Base-by-base conservation (phyloP, 2,888 invertebrate species). In the Hedychridium roseum region DNA sequence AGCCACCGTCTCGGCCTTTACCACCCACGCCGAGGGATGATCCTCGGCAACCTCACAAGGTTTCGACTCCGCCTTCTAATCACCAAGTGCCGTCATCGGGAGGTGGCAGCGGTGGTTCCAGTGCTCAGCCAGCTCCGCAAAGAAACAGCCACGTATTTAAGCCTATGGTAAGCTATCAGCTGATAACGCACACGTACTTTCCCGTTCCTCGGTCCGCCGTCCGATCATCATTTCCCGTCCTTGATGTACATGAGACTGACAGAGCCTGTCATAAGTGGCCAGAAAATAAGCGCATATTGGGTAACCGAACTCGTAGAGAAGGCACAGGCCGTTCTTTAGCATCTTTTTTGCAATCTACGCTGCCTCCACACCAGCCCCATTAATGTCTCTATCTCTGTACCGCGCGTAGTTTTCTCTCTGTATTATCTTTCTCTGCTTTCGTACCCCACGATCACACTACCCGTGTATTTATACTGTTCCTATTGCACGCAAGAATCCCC, bases 121-220 rank as follows among this genome's bases (percentile, higher is more conserved):
- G 72, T 20, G 77, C 76, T 17, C 79, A 76, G 70, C 57, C 79
- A 63, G 90, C 89, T 37, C 90, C 88, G 55, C 92, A 92, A 74
- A 86, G 93, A 60, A 91, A 90, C 76, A 91, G 92, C 36, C 90
- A 91, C 78, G 86, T 91, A 74, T 93, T 92, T 81, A 93, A 92
- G 80, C 92, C 93, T 62, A 91, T 91, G 91, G 92, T 92, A 81
- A 76, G 85, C 69, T n/a, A n/a, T n/a, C n/a, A n/a, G n/a, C n/a
- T n/a, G n/a, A n/a, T n/a, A n/a, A n/a, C n/a, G n/a, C n/a, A n/a
- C n/a, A n/a, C n/a, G n/a, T n/a, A n/a, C n/a, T n/a, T n/a, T n/a
- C n/a, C n/a, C n/a, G n/a, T n/a, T n/a, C n/a, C n/a, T n/a, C n/a
- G n/a, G n/a, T n/a, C n/a, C n/a, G n/a, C n/a, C n/a, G n/a, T n/a